These are phyloP conservation scores for Eristalis pertinax DNA, from an alignment of 2,888 invertebrate species.

Conservation along the genomic window DNA sequence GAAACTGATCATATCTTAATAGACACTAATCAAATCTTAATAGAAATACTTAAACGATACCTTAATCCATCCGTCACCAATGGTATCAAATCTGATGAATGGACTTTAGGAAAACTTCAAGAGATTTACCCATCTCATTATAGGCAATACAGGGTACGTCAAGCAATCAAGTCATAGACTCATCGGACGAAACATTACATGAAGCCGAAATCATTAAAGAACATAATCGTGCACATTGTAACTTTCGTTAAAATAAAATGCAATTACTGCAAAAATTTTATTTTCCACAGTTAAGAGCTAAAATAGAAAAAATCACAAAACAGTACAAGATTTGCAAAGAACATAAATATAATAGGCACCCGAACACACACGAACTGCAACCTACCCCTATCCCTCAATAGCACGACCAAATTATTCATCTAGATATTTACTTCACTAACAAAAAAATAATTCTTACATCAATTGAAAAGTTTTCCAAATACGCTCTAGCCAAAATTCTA, in stretches of 20 bases:
- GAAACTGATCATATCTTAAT: constrained; percentile 7
- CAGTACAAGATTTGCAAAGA: constrained; percentile 48
- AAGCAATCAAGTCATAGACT: background rate
- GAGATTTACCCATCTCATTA: background rate
- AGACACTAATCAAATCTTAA: background rate
- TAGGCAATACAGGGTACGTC: background rate
- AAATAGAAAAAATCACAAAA: constrained; percentile 53
- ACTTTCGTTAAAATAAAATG: constrained; percentile 34
- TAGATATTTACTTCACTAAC: constrained; percentile 29
- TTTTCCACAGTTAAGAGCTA: constrained; percentile 55
- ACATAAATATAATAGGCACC: constrained; percentile 53
- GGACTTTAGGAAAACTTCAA: background rate
- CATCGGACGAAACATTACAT: background rate
- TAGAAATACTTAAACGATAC: too few species aligned
- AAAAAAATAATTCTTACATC: constrained; percentile 8
- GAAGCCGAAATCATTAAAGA: background rate
- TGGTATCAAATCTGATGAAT: constrained; percentile 16
- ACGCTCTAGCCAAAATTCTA: background rate
- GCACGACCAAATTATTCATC: constrained; percentile 24
- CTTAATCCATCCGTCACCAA: constrained; percentile 35
- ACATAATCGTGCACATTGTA: constrained; percentile 5
- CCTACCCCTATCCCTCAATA: constrained; percentile 27
- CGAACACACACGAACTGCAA: constrained; percentile 18
- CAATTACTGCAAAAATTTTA: constrained; percentile 58
- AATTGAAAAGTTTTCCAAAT: constrained; percentile 25